phyloP scores from a whole-genome alignment of 2,113 vertebrate species.

The Callipepla californica region DNA sequence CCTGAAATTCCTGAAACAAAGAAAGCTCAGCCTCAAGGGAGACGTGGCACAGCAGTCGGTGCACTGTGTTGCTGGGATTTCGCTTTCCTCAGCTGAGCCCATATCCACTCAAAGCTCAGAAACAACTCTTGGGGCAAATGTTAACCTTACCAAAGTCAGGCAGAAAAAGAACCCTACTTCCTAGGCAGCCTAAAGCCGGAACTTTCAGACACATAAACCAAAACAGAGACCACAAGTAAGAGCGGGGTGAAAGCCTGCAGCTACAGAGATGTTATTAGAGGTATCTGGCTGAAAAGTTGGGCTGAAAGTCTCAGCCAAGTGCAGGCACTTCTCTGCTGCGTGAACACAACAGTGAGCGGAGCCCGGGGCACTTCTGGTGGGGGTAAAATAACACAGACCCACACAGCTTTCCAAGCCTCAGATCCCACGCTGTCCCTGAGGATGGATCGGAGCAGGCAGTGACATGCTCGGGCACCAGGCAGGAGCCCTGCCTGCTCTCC shows the following conservation, averaged over 20 bases:
- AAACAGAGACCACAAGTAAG: background rate
- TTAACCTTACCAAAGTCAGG: background rate
- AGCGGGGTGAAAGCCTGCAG: background rate
- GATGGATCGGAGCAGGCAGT: background rate
- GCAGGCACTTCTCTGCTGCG: background rate
- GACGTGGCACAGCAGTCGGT: background rate
- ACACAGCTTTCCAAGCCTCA: background rate
- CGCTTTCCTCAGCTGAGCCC: background rate
- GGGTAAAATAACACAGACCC: background rate
- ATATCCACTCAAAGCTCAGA: background rate
- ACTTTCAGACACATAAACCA: background rate
- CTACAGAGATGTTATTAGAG: background rate
- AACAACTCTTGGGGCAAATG: background rate
- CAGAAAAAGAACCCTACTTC: background rate
- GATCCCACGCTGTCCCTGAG: accelerated
- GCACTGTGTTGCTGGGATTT: background rate
- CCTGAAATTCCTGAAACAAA: background rate
- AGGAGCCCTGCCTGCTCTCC: background rate
- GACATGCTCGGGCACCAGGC: background rate
- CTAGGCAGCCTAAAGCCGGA: background rate
- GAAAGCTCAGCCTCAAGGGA: background rate
- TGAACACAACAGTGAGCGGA: background rate
- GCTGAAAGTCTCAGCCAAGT: background rate
- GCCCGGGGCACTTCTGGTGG: background rate
- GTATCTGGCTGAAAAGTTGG: background rate